Evolutionary conservation across 2,797 vertebrate species (phyloP).

Genomic region (Coilia nasus): DNA sequence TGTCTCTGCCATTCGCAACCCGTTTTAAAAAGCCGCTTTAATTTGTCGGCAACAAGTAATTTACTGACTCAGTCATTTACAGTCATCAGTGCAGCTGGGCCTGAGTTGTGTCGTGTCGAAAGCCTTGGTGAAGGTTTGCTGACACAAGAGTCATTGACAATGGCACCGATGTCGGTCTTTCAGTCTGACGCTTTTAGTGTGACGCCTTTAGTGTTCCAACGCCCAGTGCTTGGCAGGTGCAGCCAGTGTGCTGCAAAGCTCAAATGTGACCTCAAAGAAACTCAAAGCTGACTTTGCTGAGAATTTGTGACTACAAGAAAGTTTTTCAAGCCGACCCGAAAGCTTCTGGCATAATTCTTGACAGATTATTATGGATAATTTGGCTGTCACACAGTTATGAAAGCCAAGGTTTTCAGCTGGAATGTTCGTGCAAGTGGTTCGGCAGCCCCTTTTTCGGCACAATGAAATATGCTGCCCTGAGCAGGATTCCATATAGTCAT

Average conservation of each 20-base stretch:
- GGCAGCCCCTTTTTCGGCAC: neutral
- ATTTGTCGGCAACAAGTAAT: neutral
- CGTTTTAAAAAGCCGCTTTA: neutral
- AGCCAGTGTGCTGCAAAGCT: neutral
- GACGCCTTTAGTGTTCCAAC: neutral
- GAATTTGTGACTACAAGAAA: neutral
- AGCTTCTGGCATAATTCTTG: neutral
- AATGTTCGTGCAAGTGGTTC: neutral
- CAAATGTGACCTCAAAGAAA: neutral
- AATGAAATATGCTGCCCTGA: neutral
- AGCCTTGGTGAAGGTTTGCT: neutral
- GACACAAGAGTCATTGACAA: neutral
- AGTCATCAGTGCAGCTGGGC: neutral
- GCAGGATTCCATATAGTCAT: neutral
- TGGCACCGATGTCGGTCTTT: neutral
- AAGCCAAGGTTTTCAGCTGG: neutral
- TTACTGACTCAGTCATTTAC: neutral
- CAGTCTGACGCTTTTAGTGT: neutral
- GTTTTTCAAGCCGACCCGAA: neutral
- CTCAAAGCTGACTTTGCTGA: neutral
- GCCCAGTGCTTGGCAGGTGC: neutral
- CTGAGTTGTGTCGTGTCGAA: neutral
- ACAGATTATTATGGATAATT: slow-evolving; percentile 17
- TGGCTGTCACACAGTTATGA: neutral
- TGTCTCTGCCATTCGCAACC: neutral